Base-by-base conservation (phyloP, 2,113 vertebrate species). In the Hymenochirus boettgeri region DNA sequence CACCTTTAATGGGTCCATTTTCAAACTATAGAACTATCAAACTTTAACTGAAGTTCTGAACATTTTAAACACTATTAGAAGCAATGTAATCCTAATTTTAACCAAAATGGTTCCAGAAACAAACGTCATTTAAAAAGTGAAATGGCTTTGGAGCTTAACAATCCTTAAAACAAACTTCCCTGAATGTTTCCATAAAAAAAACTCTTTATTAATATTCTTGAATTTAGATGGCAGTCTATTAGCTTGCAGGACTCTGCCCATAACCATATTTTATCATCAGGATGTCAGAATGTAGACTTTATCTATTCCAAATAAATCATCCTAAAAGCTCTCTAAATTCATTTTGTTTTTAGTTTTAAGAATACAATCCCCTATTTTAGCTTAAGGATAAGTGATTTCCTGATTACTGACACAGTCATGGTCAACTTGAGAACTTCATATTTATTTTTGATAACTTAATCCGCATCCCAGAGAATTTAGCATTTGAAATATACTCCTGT, bases 391-490 rank as follows among this genome's bases (percentile, higher is more conserved):
- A 75, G 71, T 65, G 74, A 79, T 77, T 80, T 78, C 69, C 77
- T 64, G 70, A 82, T 82, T 81, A 81, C 70, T 60, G 62, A 62
- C 56, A 71, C 42, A 73, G 53, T 52, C 60, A 62, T 71, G 77
- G 70, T 71, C 57, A 83, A 78, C 76, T 70, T 78, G 72, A 77
- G 75, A 81, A 79, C 69, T 77, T 67, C 53, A 35, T 72, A 70
- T 85, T 83, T 82, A 74, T 82, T 85, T 78, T 74, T 76, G 63
- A 78, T 22, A 76, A 72, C 76, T 79, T 85, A 86, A 85, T 83
- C 81, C 76, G 74, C 15, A 67, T 74, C 70, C 74, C 71, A 74
- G 72, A 35, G 72, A 80, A 76, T 60, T 76, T 78, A 75, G 56
- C 72, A 57, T 31, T 69, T 76, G 67, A 85, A 76, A 73, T 70